phyloP scores from a whole-genome alignment of 2,113 vertebrate species.

The Centrocercus urophasianus region DNA sequence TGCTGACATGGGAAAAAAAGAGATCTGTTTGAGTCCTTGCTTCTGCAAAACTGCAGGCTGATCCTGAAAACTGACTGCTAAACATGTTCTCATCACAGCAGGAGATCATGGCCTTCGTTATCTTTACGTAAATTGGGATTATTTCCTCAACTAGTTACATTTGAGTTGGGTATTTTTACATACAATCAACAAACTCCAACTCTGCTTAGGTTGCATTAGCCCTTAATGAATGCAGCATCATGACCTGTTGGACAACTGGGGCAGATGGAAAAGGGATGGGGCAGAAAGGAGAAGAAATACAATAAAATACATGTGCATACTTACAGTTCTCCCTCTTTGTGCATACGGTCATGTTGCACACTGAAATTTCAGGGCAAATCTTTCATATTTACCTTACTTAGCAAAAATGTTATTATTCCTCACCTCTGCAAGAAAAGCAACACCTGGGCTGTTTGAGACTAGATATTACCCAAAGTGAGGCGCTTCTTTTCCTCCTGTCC shows the following conservation, averaged over 20 bases:
- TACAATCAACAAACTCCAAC: fast-evolving
- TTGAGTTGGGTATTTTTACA: not conserved
- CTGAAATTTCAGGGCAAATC: not conserved
- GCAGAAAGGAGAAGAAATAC: not conserved
- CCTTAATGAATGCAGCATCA: not conserved
- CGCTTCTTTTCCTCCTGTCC: not conserved
- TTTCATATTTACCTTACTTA: not conserved
- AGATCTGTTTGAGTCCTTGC: not conserved
- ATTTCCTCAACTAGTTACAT: not conserved
- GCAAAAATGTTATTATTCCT: not conserved
- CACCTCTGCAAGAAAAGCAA: not conserved
- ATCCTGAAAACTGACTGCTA: not conserved
- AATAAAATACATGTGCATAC: not conserved
- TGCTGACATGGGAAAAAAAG: not conserved
- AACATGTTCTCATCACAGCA: not conserved
- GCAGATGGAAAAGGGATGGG: not conserved
- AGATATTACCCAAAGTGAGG: not conserved
- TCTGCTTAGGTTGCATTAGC: not conserved
- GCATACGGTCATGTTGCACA: not conserved
- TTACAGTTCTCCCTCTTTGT: not conserved
- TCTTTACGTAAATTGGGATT: not conserved
- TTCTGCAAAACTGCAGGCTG: not conserved
- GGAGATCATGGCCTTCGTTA: not conserved
- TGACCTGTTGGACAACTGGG: not conserved
- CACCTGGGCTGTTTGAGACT: not conserved